Percentiles rank a stretch among this genome's conserved stretches.
Evolutionary conservation across 2,113 vertebrate species (phyloP).

Genomic region (Macrotis lagotis): DNA sequence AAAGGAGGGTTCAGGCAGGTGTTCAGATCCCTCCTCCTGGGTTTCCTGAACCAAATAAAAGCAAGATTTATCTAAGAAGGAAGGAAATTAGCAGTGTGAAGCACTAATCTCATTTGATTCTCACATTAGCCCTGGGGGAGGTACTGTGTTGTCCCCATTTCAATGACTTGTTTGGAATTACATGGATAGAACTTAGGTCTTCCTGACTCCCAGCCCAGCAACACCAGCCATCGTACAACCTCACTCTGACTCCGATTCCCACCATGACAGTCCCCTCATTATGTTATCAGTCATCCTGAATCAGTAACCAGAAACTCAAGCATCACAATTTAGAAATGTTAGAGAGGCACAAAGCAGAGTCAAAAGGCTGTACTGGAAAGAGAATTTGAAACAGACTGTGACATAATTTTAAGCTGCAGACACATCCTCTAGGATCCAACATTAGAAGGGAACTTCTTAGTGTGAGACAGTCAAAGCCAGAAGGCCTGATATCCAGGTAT

Average conservation of each 20-base stretch:
- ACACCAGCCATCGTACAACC: too few relatives aligned
- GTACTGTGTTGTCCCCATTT: background rate
- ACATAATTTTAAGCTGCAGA: background rate
- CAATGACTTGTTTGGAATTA: background rate
- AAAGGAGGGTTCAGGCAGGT: background rate
- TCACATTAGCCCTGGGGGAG: background rate
- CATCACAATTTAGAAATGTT: slow-evolving; percentile 33
- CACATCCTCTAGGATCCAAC: background rate
- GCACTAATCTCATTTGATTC: background rate
- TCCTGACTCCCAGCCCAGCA: background rate
- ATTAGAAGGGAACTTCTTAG: background rate
- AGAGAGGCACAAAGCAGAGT: background rate
- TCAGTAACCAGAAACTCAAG: slow-evolving; percentile 1
- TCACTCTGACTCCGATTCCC: background rate
- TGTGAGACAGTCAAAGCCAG: background rate
- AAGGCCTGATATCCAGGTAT: background rate
- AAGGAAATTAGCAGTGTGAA: background rate
- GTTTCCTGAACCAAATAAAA: background rate
- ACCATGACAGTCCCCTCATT: background rate
- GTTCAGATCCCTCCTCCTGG: background rate
- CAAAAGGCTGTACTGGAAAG: slow-evolving; percentile 1
- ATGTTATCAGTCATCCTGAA: slow-evolving; percentile 2
- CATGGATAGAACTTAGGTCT: background rate
- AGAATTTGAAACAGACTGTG: background rate
- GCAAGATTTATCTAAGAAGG: background rate